phyloP scores from a whole-genome alignment of 2,113 vertebrate species.

The Hemichromis elongatus region DNA sequence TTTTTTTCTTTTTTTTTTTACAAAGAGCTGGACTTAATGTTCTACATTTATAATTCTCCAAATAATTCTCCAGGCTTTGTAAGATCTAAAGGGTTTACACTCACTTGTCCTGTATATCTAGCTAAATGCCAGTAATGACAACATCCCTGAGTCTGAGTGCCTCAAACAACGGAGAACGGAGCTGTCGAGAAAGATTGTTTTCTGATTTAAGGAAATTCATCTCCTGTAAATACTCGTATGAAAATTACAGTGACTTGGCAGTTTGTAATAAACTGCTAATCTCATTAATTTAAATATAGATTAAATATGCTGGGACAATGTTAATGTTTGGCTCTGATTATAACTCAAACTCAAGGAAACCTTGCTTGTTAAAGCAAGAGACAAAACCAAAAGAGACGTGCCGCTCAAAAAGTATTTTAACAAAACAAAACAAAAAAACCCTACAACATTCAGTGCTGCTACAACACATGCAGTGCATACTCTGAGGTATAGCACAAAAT shows the following conservation, averaged over 20 bases:
- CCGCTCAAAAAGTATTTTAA: background rate
- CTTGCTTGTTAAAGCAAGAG: background rate
- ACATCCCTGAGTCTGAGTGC: background rate
- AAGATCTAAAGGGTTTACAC: accelerated
- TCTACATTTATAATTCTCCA: background rate
- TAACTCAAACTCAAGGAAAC: background rate
- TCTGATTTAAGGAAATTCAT: background rate
- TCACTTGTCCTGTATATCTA: background rate
- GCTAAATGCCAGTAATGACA: background rate
- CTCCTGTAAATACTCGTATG: background rate
- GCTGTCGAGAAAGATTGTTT: background rate
- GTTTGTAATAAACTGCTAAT: background rate
- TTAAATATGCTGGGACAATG: background rate
- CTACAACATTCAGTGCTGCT: background rate
- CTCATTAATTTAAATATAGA: background rate
- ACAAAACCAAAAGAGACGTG: background rate
- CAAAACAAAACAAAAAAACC: background rate
- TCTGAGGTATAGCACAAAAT: too few relatives aligned
- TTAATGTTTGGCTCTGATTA: background rate
- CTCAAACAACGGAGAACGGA: background rate
- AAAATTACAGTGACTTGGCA: background rate
- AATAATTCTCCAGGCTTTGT: background rate
- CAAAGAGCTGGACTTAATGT: background rate
- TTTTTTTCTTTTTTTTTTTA: accelerated
- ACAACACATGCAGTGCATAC: background rate